A percentile compares a stretch with the other conserved stretches of the same genome.
phyloP scores from a whole-genome alignment of 2,113 vertebrate genomes.

The Mormoops blainvillei region DNA sequence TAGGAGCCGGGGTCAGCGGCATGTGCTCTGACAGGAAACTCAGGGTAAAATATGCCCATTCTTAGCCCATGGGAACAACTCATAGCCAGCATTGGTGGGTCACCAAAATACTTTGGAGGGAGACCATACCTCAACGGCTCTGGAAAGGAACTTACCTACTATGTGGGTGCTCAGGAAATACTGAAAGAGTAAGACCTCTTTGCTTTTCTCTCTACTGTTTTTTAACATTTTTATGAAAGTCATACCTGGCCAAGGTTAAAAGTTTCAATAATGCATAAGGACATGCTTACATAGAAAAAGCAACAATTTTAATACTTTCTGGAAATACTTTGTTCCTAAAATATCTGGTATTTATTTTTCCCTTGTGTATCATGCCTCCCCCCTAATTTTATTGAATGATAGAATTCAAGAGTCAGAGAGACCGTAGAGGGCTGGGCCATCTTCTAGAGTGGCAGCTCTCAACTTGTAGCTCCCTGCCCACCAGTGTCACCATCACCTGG shows the following conservation, averaged over 20 bases:
- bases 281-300: not conserved
- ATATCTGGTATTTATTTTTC: not conserved
- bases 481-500: not conserved
- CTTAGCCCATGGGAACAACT: accelerated
- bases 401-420: not conserved
- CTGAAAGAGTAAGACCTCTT: not conserved
- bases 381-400: not conserved
- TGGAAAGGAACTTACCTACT: not conserved
- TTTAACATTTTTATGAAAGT: not conserved
- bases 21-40: accelerated
- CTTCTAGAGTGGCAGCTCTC: not conserved
- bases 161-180: not conserved
- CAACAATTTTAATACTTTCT: not conserved
- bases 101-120: not conserved
- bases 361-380: not conserved
- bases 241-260: not conserved
- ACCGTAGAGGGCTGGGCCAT: not conserved
- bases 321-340: not conserved
- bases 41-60: not conserved
- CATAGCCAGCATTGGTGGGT: not conserved
- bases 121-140: not conserved
- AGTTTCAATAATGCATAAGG: not conserved
- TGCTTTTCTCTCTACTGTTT: not conserved
- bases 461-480: not conserved
- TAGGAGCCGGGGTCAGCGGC: not conserved